Conservation (phyloP, 2,888 invertebrate species). For the Cabera pusaria region DNA sequence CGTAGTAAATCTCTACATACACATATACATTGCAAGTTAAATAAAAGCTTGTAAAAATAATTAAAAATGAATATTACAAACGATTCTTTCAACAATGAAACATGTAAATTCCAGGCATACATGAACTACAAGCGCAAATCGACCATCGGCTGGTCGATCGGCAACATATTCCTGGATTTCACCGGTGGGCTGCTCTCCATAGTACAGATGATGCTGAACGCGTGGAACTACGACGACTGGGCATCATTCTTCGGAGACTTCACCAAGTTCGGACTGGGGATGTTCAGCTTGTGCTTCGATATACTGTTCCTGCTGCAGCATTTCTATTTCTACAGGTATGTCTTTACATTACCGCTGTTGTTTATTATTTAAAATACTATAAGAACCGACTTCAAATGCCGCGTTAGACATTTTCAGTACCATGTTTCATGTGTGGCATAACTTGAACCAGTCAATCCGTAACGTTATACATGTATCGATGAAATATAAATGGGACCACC, state of each 20-base stretch:
- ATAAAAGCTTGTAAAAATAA: too few relatives aligned
- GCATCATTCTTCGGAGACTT: constrained; percentile 97
- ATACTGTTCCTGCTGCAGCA: constrained; percentile 98
- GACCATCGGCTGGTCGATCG: constrained; percentile 99
- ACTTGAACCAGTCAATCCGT: too few relatives aligned
- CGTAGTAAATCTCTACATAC: too few relatives aligned
- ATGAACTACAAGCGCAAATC: constrained; percentile 98
- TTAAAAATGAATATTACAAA: too few relatives aligned
- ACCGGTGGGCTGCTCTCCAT: constrained; percentile 97
- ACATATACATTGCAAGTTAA: too few relatives aligned
- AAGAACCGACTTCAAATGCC: too few relatives aligned
- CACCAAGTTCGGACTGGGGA: constrained; percentile 98
- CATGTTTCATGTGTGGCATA: too few relatives aligned
- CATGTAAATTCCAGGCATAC: constrained; percentile 86
- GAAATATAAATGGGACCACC: too few relatives aligned
- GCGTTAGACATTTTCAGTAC: too few relatives aligned
- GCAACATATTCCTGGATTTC: constrained; percentile 98
- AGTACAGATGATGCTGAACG: constrained; percentile 97
- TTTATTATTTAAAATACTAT: background rate
- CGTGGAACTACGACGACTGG: constrained; percentile 99
- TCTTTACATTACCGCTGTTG: background rate
- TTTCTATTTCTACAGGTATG: constrained; percentile 94
- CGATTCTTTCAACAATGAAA: too few relatives aligned
- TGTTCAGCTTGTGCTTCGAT: constrained; percentile 98
- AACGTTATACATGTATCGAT: too few relatives aligned